A percentile compares a stretch with the other conserved stretches of the same genome.
Evolutionary conservation across 2,113 vertebrate species (phyloP).

Genomic region (Laterallus jamaicensis): DNA sequence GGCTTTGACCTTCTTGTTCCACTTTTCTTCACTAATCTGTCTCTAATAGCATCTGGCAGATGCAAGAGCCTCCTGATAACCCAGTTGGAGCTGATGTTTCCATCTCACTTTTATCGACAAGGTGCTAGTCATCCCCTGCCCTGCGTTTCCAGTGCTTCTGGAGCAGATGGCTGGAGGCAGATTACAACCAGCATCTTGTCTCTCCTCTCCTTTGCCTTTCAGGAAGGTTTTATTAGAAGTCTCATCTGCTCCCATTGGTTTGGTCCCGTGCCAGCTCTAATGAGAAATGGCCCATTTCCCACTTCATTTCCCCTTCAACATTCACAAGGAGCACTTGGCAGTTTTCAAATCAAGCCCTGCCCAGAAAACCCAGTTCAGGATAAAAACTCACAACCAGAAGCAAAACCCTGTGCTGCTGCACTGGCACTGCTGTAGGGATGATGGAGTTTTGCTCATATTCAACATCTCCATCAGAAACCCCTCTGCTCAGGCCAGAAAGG

Average conservation of each 20-base stretch:
- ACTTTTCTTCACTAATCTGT: neutral
- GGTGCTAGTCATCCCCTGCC: neutral
- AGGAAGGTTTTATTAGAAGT: constrained; percentile 33
- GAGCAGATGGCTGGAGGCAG: constrained; percentile 15
- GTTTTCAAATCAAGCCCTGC: neutral
- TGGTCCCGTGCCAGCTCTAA: neutral
- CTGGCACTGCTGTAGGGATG: neutral
- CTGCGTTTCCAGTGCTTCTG: neutral
- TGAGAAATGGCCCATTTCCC: constrained; percentile 43
- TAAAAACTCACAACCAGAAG: neutral
- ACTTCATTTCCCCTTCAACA: constrained; percentile 39
- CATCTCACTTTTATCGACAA: neutral
- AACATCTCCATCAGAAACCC: neutral
- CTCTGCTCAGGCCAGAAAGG: neutral
- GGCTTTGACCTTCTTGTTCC: constrained; percentile 17
- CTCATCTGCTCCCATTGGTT: constrained; percentile 46
- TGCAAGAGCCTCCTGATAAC: neutral
- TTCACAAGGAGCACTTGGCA: neutral
- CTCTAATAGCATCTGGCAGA: constrained; percentile 5
- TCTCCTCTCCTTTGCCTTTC: constrained; percentile 6
- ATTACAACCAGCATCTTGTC: neutral
- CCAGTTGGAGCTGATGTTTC: neutral
- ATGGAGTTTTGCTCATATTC: neutral
- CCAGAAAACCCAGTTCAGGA: neutral
- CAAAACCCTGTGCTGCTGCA: neutral